phyloP scores from a whole-genome alignment of 2,797 vertebrate species.

The Scleropages formosus region DNA sequence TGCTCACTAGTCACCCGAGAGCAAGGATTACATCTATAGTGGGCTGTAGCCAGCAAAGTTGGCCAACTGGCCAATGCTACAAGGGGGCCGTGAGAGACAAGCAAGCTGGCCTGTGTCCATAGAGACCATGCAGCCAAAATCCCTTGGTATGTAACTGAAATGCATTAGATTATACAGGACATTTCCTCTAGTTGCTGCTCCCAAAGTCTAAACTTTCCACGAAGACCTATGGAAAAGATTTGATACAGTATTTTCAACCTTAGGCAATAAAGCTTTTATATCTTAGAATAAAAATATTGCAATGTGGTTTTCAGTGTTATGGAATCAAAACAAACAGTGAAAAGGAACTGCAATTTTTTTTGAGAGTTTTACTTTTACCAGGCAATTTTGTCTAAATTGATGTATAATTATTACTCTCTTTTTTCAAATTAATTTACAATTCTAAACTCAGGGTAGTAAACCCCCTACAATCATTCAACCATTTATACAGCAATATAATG shows the following conservation, averaged over 20 bases:
- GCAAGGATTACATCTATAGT: constrained; percentile 33
- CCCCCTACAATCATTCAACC: too few relatives aligned
- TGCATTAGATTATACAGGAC: neutral
- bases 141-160: neutral
- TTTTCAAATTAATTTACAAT: too few relatives aligned
- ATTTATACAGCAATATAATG: too few relatives aligned
- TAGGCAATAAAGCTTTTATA: neutral
- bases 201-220: neutral
- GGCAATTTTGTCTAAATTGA: too few relatives aligned
- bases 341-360: too few relatives aligned
- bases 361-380: too few relatives aligned
- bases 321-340: too few relatives aligned
- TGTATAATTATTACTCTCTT: too few relatives aligned
- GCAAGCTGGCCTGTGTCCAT: neutral
- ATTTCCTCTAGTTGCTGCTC: neutral
- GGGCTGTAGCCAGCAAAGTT: constrained; percentile 25
- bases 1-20: constrained; percentile 17
- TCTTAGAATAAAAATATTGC: too few relatives aligned
- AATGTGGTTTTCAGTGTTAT: too few relatives aligned
- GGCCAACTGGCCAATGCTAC: constrained; percentile 24
- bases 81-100: neutral
- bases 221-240: neutral
- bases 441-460: too few relatives aligned
- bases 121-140: constrained; percentile 2
- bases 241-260: too few relatives aligned